Percentiles rank a stretch among this genome's conserved stretches.
phyloP scores from a whole-genome alignment of 2,797 vertebrate species.

The Anableps anableps region DNA sequence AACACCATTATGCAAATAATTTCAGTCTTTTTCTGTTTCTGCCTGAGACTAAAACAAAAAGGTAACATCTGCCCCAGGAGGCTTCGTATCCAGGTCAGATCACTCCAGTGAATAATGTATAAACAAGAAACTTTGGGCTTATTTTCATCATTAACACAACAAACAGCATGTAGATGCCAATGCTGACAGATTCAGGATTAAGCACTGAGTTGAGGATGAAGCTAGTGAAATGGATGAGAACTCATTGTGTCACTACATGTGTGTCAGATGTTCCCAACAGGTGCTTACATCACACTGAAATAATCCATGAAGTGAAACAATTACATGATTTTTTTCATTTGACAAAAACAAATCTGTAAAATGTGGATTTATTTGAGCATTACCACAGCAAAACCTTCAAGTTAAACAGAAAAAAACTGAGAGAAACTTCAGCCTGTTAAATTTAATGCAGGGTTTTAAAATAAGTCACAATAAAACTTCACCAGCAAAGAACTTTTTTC shows the following conservation, averaged over 20 bases:
- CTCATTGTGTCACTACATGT: not conserved
- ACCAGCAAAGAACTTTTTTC: not conserved
- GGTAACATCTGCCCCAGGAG: not conserved
- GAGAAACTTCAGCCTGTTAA: not conserved
- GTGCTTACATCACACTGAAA: not conserved
- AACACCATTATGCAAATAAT: not conserved
- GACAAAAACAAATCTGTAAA: not conserved
- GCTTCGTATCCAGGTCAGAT: not conserved
- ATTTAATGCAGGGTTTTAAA: not conserved
- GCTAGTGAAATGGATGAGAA: not conserved
- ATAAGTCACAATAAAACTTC: not conserved
- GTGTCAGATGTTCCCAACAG: slow-evolving; percentile 5
- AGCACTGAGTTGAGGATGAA: not conserved
- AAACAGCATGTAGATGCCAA: not conserved
- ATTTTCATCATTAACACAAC: not conserved
- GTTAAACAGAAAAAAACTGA: not conserved
- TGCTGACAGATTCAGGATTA: not conserved
- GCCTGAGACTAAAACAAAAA: not conserved
- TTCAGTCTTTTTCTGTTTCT: not conserved
- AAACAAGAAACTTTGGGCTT: not conserved
- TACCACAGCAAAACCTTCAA: not conserved
- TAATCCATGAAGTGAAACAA: not conserved
- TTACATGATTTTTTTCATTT: not conserved
- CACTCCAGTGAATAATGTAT: not conserved
- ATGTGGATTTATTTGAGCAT: not conserved